Evolutionary conservation across 2,113 vertebrate genomes (phyloP), one percentile per base, ranked within the genome.

Genomic region (Plestiodon gilberti): DNA sequence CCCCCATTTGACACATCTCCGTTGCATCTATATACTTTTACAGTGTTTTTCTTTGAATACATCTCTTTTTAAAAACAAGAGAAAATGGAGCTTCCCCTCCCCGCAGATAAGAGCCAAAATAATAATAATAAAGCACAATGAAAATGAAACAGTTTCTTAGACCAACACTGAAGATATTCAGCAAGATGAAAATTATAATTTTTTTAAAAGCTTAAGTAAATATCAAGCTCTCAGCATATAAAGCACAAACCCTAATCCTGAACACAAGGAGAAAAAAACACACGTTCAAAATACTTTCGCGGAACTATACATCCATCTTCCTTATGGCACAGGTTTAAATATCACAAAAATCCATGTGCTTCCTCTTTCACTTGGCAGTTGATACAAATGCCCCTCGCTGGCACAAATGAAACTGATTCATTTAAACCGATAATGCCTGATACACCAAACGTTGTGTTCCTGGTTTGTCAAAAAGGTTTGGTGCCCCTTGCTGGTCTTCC

Each of bases 171-270:
- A 94, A 87, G 87, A 95, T 15, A 84, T 87, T 93, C 90, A 84
- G 92, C 90, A 94, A 94, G 93, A 94, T 88, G 82, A 90, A 93
- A 82, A 73, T 62, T 89, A 90, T 89, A 90, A 52, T 65, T 3
- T 74, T 33, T 62, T 93, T 87, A 92, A 90, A 93, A 95, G 93
- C 93, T 82, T 30, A 90, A 81, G 92, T 91, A 92, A 95, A 93
- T 89, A 64, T 20, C 83, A 80, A 90, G 94, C 89, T 94, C 93
- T 94, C 93, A 85, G 95, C 92, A 0, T 89, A 90, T 78, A 81
- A 95, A 89, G 93, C 91, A 81, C 89, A 87, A 89, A 25, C 83
- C 81, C 82, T 82, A 91, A 62, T 79, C 90, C 89, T 83, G 84
- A 76, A 83, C 83, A 75, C 80, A 83, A 89, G 82, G 57, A 69